Evolutionary conservation across 2,113 vertebrate species (phyloP), one percentile per base, ranked within the genome.

Genomic region (Rhizomys pruinosus): DNA sequence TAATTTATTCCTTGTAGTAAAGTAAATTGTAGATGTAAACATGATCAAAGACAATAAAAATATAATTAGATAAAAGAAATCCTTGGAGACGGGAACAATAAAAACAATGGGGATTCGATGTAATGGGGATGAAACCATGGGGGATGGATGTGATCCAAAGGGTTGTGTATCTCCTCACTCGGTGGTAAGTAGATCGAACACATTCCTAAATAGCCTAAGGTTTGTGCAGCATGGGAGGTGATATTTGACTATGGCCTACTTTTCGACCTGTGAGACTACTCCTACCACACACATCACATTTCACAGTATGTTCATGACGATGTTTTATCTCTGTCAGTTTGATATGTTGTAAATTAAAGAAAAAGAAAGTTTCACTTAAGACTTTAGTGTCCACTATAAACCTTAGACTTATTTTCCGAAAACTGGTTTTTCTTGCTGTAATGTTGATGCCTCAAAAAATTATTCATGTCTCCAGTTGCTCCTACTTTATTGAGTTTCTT

Each of bases 31-130:
- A n/a, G n/a, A n/a, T n/a, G n/a, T n/a, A n/a, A 27, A 11, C 25
- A 82, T 96, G 77, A 77, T 71, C 64, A 93, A 91, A 95, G n/a
- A 81, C 13, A 90, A n/a, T 84, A 69, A 90, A 90, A 55, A 55
- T 52, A 55, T 81, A 37, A 59, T 44, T n/a, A n/a, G n/a, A 27
- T 61, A 71, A 55, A 22, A 16, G 16, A 93, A 66, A 92, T 71
- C 89, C 22, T 44, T 23, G 63, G 5, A 19, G 22, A 37, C n/a
- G 10, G 20, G 66, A 63, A 47, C n/a, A n/a, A n/a, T n/a, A n/a
- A n/a, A n/a, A n/a, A n/a, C n/a, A n/a, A n/a, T n/a, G n/a, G n/a
- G n/a, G n/a, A n/a, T n/a, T n/a, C n/a, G n/a, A n/a, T n/a, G n/a
- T n/a, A n/a, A n/a, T n/a, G n/a, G n/a, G n/a, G n/a, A n/a, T n/a